These are phyloP conservation scores for Tineola bisselliella DNA, from an alignment of 2,888 invertebrate genomes.

Conservation along the genomic window DNA sequence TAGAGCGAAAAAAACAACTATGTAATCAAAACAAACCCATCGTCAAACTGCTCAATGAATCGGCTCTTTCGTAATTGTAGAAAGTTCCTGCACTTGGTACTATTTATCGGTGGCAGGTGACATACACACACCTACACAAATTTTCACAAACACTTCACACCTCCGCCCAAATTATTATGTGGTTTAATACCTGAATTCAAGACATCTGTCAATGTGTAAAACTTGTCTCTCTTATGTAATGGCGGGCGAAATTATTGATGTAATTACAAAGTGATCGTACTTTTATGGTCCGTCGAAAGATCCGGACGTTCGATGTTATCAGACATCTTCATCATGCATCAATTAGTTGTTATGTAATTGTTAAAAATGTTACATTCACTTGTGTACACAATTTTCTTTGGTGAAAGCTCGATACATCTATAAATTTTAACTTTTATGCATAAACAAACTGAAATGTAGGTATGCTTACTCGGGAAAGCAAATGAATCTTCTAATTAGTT, in stretches of 20 bases:
- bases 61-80: constrained; percentile 53
- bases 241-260: neutral
- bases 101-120: neutral
- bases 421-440: neutral
- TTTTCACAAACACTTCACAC: neutral
- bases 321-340: neutral
- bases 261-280: neutral
- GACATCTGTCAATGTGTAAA: neutral
- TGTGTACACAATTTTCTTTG: neutral
- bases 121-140: neutral
- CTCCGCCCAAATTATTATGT: neutral
- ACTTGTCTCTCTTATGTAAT: neutral
- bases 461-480: too few relatives aligned
- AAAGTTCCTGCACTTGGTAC: constrained; percentile 30
- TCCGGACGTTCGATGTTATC: neutral
- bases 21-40: constrained; percentile 41
- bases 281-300: neutral
- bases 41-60: constrained; percentile 46
- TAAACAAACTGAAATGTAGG: neutral
- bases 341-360: neutral
- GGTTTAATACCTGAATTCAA: neutral
- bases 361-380: constrained; percentile 10
- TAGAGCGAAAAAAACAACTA: constrained; percentile 27
- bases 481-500: neutral
- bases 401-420: neutral